These are phyloP conservation scores for Nicator chloris DNA, from an alignment of 2,113 vertebrate species.

Conservation along the genomic window DNA sequence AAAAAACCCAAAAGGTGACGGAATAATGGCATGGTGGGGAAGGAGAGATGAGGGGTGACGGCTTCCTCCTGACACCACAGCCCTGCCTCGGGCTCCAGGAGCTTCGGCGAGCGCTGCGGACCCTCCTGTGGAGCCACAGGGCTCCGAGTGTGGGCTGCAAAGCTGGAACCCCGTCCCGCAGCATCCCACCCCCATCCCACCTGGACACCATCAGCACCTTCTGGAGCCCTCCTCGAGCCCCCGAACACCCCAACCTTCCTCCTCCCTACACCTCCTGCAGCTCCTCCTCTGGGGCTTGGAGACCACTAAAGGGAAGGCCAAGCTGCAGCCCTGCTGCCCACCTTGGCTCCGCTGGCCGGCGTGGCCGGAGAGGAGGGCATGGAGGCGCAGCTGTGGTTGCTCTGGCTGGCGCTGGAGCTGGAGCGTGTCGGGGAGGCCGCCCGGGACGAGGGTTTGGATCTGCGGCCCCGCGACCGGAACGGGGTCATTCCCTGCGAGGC, in stretches of 20 bases:
- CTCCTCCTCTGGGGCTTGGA: background rate
- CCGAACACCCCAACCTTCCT: background rate
- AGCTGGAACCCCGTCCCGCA: background rate
- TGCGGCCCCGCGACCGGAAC: constrained; percentile 90
- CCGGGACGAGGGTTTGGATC: constrained; percentile 93
- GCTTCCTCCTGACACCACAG: background rate
- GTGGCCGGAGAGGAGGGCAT: constrained; percentile 92
- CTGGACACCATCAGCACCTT: rapidly evolving
- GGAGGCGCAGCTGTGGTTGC: constrained; percentile 91
- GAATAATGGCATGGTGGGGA: constrained; percentile 11
- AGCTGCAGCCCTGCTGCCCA: background rate
- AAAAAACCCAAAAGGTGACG: background rate
- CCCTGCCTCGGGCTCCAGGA: background rate
- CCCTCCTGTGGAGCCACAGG: background rate
- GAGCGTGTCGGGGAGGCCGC: constrained; percentile 94
- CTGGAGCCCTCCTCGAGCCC: background rate
- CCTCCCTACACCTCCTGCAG: background rate
- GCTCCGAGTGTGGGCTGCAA: background rate
- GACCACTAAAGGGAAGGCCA: background rate
- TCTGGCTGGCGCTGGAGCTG: constrained; percentile 96
- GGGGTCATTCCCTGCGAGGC: constrained; percentile 91
- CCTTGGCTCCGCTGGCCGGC: constrained; percentile 89
- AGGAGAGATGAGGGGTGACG: background rate
- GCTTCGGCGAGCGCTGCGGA: rapidly evolving
- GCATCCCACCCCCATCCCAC: background rate